Conservation (phyloP, 2,888 invertebrate species). For the Clitarchus hookeri region DNA sequence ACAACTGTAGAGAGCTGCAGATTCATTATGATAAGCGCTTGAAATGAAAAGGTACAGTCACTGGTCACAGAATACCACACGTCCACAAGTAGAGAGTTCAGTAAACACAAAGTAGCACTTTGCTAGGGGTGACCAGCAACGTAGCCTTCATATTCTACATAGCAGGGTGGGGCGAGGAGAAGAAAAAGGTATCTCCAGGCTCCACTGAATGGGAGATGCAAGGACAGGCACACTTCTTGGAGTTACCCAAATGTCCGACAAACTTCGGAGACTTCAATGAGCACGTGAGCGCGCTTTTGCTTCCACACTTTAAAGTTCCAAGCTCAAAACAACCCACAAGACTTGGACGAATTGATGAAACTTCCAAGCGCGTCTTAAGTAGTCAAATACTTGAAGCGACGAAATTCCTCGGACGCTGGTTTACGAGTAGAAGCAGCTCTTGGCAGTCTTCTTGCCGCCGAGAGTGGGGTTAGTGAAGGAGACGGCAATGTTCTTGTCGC, state of each 20-base stretch:
- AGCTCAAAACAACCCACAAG: background rate
- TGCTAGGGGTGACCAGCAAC: constrained; percentile 27
- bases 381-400: background rate
- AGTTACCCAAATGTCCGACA: background rate
- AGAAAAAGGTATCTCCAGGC: background rate
- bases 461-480: constrained; percentile 28
- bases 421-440: constrained; percentile 70
- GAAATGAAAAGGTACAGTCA: constrained; percentile 33
- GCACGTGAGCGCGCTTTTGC: background rate
- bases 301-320: too few species aligned
- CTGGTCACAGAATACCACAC: constrained; percentile 20
- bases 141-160: constrained; percentile 33
- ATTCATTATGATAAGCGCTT: background rate
- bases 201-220: constrained; percentile 3
- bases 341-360: background rate
- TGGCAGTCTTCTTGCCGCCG: constrained; percentile 43
- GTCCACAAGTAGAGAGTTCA: background rate
- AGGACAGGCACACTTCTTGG: background rate
- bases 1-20: background rate
- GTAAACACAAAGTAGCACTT: background rate
- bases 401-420: constrained; percentile 42
- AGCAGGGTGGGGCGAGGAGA: background rate
- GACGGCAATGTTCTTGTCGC: constrained; percentile 53
- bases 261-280: background rate
- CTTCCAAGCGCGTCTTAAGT: background rate